These are phyloP conservation scores for Limenitis camilla DNA, from an alignment of 2,888 invertebrate species.

Conservation along the genomic window DNA sequence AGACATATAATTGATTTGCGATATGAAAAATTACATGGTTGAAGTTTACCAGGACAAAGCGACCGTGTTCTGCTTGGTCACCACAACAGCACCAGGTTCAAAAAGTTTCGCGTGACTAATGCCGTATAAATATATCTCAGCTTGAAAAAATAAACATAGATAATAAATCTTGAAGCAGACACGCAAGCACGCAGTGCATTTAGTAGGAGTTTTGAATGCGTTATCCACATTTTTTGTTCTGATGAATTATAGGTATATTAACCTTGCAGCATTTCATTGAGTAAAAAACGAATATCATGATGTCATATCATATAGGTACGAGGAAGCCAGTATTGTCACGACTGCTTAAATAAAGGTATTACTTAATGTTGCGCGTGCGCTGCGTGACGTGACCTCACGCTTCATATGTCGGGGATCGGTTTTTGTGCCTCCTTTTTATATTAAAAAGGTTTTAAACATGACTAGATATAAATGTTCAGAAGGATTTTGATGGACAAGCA, in stretches of 20 bases:
- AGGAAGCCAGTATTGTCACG: slow-evolving; percentile 45
- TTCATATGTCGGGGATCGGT: slow-evolving; percentile 16
- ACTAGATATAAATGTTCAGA: neutral
- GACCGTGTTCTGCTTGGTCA: too few relatives aligned
- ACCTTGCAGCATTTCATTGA: slow-evolving; percentile 33
- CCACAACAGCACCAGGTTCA: neutral
- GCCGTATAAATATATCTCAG: slow-evolving; percentile 11
- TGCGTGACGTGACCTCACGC: slow-evolving; percentile 40
- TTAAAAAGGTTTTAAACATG: neutral
- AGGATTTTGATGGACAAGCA: neutral
- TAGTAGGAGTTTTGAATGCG: neutral
- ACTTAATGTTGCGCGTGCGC: slow-evolving; percentile 35
- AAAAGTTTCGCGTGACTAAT: slow-evolving; percentile 16
- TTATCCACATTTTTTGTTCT: slow-evolving; percentile 16
- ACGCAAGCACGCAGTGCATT: slow-evolving; percentile 7
- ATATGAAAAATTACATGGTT: too few relatives aligned
- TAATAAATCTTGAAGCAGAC: slow-evolving; percentile 12
- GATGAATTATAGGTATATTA: slow-evolving; percentile 25
- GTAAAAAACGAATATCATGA: slow-evolving; percentile 32
- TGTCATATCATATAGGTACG: slow-evolving; percentile 37
- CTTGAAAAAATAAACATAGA: slow-evolving; percentile 12
- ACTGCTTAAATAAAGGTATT: slow-evolving; percentile 42
- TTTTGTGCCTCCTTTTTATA: slow-evolving; percentile 9
- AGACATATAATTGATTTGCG: too few relatives aligned
- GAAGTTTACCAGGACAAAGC: too few relatives aligned